A percentile compares a stretch with the other conserved stretches of the same genome.
phyloP scores from a whole-genome alignment of 2,888 invertebrate genomes.

The Epirrita christyi region DNA sequence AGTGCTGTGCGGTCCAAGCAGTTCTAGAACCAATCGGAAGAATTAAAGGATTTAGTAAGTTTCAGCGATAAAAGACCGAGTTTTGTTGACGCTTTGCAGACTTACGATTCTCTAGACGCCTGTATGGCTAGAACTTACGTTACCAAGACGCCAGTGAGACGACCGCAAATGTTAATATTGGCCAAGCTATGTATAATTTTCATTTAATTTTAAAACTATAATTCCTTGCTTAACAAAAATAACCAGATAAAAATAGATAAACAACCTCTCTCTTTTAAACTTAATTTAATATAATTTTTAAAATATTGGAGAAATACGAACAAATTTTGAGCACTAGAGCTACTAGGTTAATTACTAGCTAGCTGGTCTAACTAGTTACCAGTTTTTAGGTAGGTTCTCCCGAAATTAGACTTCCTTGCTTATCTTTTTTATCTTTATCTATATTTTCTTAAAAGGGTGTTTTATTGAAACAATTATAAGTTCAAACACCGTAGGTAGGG shows the following conservation, averaged over 20 bases:
- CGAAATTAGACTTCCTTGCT: not conserved
- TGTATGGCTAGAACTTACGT: too few relatives aligned
- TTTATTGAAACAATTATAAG: not conserved
- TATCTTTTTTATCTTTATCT: not conserved
- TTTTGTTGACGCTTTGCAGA: conserved; percentile 34
- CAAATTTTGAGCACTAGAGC: not conserved
- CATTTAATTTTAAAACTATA: too few relatives aligned
- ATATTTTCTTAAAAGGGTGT: too few relatives aligned
- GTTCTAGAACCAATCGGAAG: conserved; percentile 53
- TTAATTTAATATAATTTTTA: not conserved
- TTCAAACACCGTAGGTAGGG: too few relatives aligned
- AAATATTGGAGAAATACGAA: not conserved
- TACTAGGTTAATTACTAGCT: conserved; percentile 1
- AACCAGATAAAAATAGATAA: too few relatives aligned
- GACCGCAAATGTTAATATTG: too few relatives aligned
- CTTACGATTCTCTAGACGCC: too few relatives aligned
- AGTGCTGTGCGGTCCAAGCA: conserved; percentile 34
- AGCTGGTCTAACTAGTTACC: conserved; percentile 5
- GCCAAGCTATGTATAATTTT: too few relatives aligned
- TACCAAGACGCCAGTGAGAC: too few relatives aligned
- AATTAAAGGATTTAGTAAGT: conserved; percentile 70
- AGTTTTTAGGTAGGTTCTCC: not conserved
- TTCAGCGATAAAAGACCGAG: conserved; percentile 56
- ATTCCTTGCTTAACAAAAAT: too few relatives aligned
- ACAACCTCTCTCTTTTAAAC: too few relatives aligned